phyloP scores from a whole-genome alignment of 2,797 vertebrate genomes.

The Atherinosoma microstoma region DNA sequence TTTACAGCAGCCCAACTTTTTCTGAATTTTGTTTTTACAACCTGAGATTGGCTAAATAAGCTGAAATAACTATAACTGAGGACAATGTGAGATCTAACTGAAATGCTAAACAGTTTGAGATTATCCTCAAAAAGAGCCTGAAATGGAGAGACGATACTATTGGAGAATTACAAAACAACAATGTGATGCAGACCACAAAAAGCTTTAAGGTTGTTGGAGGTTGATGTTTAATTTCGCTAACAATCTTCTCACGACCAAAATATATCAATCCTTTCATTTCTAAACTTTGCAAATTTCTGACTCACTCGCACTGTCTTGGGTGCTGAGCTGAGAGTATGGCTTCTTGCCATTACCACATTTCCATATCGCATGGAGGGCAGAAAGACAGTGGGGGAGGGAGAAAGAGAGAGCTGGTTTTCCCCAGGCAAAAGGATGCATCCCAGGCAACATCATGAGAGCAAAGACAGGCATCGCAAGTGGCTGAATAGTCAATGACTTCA shows the following conservation, averaged over 20 bases:
- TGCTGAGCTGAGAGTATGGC: slow-evolving; percentile 9
- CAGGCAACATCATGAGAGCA: slow-evolving; percentile 72
- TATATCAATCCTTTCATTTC: background rate
- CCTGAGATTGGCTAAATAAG: background rate
- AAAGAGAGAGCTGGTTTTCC: slow-evolving; percentile 37
- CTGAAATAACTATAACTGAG: background rate
- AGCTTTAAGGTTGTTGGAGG: background rate
- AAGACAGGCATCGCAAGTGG: slow-evolving; percentile 67
- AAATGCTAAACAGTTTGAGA: background rate
- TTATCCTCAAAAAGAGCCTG: background rate
- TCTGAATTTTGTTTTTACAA: background rate
- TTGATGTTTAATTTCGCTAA: background rate
- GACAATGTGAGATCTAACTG: background rate
- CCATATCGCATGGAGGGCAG: slow-evolving; percentile 31
- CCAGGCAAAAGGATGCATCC: slow-evolving; percentile 47
- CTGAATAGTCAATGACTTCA: slow-evolving; percentile 77
- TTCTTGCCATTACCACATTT: slow-evolving; percentile 33
- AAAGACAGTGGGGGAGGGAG: slow-evolving; percentile 21
- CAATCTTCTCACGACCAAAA: background rate
- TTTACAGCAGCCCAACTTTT: too few species aligned
- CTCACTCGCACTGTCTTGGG: background rate
- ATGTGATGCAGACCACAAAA: background rate
- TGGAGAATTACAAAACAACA: too few species aligned
- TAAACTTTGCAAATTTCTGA: background rate
- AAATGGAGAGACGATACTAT: background rate